Evolutionary conservation across 1,140 invertebrate genomes (phyloP), one percentile per base, ranked within the genome.

Genomic region (Drosophila sproati): DNA sequence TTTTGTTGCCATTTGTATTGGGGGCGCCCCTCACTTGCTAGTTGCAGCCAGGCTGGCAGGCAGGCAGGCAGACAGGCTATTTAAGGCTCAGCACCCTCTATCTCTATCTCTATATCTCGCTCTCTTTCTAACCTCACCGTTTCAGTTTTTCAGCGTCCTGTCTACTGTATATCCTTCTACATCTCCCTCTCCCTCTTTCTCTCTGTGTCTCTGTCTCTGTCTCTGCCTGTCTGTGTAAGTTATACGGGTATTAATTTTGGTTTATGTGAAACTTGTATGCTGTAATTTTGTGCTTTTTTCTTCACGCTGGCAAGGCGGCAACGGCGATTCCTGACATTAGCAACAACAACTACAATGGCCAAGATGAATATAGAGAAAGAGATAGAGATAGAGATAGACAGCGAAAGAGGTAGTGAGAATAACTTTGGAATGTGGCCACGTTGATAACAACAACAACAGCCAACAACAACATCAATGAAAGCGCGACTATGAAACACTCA

Each of bases 161-260:
- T 56, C 76, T 71, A 37, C 39, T 8, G 29, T 20, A 20, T 31
- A 28, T 55, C 51, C 43, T 28, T 48, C n/a, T n/a, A n/a, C n/a
- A n/a, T n/a, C 47, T 59, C 37, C 20, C 48, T 34, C 32, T 41
- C 28, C 35, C 60, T 10, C 48, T 6, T 43, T 7, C 47, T 55
- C 37, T 51, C 47, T 59, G 62, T 48, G 55, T 47, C 10, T 57
- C 35, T 51, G 8, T 48, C 20, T 52, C 8, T 56, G 2, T 72
- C 28, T 61, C 50, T 70, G n/a, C 54, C 57, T 70, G 50, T 61
- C 68, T 79, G 60, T 81, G 80, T 78, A 80, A 78, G 66, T 82
- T 81, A 82, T 81, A 81, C 63, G 73, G 73, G 77, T 85, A 85
- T 85, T 85, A 85, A 85, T 80, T 85, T 85, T 85, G 81, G 73